A percentile compares a stretch with the other conserved stretches of the same genome.
phyloP scores from a whole-genome alignment of 1,140 invertebrate species.

The Drosophila nigrodunni region DNA sequence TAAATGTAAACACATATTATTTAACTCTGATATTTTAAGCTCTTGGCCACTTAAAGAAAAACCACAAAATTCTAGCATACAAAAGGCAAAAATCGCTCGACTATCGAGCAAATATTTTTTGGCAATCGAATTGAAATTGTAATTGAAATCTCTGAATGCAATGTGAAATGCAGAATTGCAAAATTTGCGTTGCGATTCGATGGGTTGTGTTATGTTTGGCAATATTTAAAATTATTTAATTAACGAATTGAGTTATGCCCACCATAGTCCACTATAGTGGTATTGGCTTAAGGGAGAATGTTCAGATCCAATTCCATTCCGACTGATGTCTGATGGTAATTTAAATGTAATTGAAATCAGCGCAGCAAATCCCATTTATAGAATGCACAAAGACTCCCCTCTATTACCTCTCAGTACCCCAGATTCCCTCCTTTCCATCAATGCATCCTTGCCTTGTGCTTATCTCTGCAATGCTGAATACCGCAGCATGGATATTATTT shows the following conservation, averaged over 20 bases:
- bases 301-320: background rate
- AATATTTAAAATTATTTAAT: constrained; percentile 84
- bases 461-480: constrained; percentile 56
- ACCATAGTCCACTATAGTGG: constrained; percentile 19
- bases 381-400: constrained; percentile 35
- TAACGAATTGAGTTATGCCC: constrained; percentile 79
- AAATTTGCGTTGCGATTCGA: constrained; percentile 30
- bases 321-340: constrained; percentile 61
- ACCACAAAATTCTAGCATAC: constrained; percentile 4
- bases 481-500: constrained; percentile 39
- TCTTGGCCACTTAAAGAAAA: background rate
- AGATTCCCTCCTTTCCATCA: background rate
- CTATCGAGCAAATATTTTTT: constrained; percentile 6
- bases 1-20: background rate
- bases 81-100: constrained; percentile 3
- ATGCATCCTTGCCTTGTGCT: constrained; percentile 3
- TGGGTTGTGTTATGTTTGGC: constrained; percentile 65
- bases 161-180: constrained; percentile 41
- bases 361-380: constrained; percentile 65
- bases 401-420: background rate
- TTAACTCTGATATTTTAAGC: background rate
- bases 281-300: background rate
- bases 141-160: constrained; percentile 77
- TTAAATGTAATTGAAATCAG: constrained; percentile 79
- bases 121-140: constrained; percentile 57